Percentiles rank a stretch among this genome's conserved stretches.
phyloP scores from a whole-genome alignment of 2,113 vertebrate genomes.

The Rhadina sibilatrix region DNA sequence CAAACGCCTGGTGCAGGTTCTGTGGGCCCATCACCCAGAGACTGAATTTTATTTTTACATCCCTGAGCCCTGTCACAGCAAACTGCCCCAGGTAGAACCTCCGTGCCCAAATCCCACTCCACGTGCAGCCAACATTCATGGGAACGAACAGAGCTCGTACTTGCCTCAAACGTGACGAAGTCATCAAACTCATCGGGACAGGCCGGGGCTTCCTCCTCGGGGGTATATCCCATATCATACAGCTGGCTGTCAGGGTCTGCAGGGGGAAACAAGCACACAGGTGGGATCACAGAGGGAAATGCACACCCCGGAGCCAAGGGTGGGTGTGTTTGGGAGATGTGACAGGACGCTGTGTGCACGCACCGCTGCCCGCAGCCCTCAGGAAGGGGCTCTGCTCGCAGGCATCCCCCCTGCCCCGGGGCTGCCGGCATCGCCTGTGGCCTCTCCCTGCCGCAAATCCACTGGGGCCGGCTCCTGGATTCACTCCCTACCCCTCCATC shows the following conservation, averaged over 20 bases:
- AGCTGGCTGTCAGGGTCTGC: constrained; percentile 84
- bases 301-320: fast-evolving
- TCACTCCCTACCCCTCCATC: neutral
- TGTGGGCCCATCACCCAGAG: neutral
- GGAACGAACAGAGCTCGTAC: neutral
- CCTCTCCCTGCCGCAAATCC: neutral
- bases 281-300: neutral
- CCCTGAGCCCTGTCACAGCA: neutral
- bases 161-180: constrained; percentile 85
- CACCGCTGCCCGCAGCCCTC: neutral
- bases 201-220: constrained; percentile 78
- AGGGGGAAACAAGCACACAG: neutral
- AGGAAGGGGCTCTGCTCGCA: neutral
- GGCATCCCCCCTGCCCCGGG: neutral
- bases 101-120: neutral
- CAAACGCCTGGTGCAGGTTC: neutral
- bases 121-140: fast-evolving
- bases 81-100: neutral
- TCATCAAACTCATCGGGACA: constrained; percentile 90
- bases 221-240: constrained; percentile 78
- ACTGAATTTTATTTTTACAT: neutral
- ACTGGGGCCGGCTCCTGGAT: neutral
- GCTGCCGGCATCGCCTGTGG: fast-evolving
- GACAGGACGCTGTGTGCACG: neutral
- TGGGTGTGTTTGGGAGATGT: fast-evolving